Percentiles rank a stretch among this genome's conserved stretches.
Conservation (phyloP, 1,140 invertebrate genomes). For the Eriocheir sinensis region DNA sequence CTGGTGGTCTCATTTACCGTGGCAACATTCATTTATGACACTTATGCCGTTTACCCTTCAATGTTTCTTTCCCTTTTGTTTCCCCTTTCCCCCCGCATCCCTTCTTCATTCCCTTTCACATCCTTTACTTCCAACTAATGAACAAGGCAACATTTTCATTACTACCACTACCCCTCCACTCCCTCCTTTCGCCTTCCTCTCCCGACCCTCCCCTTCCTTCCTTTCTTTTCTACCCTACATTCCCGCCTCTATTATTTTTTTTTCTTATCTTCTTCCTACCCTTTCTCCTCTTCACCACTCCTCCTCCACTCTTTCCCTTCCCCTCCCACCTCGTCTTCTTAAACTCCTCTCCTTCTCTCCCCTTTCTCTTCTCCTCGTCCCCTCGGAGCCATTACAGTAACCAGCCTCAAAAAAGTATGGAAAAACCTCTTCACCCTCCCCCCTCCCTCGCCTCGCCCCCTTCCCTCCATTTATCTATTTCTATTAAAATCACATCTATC, state of each 20-base stretch:
- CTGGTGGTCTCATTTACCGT: constrained; percentile 8
- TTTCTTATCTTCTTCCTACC: background rate
- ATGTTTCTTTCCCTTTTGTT: too few relatives aligned
- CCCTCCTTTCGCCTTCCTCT: background rate
- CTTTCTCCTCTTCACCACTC: background rate
- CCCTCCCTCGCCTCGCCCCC: background rate
- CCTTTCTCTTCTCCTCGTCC: background rate
- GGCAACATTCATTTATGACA: background rate
- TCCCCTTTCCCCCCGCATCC: background rate
- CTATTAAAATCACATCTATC: constrained; percentile 35
- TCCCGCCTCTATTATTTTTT: background rate
- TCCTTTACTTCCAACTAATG: background rate
- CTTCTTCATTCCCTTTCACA: background rate
- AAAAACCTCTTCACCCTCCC: background rate
- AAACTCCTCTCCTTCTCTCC: too few relatives aligned
- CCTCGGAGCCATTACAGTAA: background rate
- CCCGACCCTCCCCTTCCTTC: background rate
- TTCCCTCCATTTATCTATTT: constrained; percentile 7
- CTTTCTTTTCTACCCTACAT: background rate
- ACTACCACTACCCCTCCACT: background rate
- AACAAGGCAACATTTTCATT: background rate
- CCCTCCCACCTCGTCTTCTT: background rate
- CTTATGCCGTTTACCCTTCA: too few relatives aligned
- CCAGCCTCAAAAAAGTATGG: constrained; percentile 5
- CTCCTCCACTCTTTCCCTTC: background rate